Base-by-base conservation (phyloP, 2,888 invertebrate genomes). In the Dermolepida albohirtum region DNA sequence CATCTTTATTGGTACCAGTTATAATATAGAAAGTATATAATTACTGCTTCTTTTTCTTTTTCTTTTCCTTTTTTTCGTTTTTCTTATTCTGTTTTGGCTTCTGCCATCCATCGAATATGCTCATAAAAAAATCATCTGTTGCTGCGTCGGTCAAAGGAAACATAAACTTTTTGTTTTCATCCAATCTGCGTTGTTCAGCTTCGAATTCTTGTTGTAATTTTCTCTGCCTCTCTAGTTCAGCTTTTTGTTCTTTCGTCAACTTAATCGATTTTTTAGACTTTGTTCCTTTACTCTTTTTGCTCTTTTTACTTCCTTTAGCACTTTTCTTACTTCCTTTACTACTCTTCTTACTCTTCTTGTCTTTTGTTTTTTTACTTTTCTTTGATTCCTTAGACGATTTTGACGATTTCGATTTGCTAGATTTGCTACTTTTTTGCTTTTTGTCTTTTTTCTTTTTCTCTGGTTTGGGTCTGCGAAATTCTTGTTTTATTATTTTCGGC, bases 121-220 rank as follows among this genome's bases (percentile, higher is more conserved):
- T 70, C 68, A 72, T 73, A 70, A 80, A 83, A 63, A 84, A 80
- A 1, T 76, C 73, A 67, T 81, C 81, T 40, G 77, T 74, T 1
- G 78, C 80, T 1, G 81, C 82, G 47, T 82, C 80, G 6, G 74
- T 76, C 11, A 83, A 69, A 1, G 83, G 83, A 75, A 81, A 82
- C 76, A 83, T 74, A 63, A 78, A 80, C 29, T 73, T 71, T 64
- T 74, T 77, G 68, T 83, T 78, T 70, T 80, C 81, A 67, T 79
- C 79, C 5, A 71, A 71, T 62, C 64, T 74, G 22, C 72, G 47
- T 63, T 59, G 49, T 69, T 79, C 77, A 49, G 73, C 78, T 62
- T 80, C 78, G 11, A 74, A 16, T 39, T 69, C 68, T 47, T 74
- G 74, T 70, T 77, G 76, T 71, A 81, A 76, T 52, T 70, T 75